These are phyloP conservation scores for Empidonax traillii DNA, from an alignment of 2,113 vertebrate genomes.

Conservation along the genomic window DNA sequence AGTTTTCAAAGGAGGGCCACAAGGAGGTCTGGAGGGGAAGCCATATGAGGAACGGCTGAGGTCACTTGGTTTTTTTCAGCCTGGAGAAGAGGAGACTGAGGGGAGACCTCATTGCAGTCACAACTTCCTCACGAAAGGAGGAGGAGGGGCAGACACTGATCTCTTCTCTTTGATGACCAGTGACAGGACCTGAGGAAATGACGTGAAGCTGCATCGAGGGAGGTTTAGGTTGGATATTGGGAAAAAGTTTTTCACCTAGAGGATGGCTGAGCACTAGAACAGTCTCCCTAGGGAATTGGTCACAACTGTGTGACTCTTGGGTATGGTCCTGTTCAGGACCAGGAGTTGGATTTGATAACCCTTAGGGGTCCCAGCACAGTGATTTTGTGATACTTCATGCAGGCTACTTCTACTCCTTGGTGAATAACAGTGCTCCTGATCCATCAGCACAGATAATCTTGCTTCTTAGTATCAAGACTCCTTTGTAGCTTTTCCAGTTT, in stretches of 20 bases:
- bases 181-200: background rate
- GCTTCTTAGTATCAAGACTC: background rate
- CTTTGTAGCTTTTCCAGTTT: background rate
- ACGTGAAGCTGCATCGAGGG: background rate
- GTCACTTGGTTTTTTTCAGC: background rate
- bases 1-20: background rate
- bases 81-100: background rate
- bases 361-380: background rate
- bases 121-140: background rate
- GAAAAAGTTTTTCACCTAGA: background rate
- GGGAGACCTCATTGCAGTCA: background rate
- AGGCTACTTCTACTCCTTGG: background rate
- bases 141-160: background rate
- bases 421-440: background rate
- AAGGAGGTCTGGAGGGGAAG: background rate
- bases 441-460: background rate
- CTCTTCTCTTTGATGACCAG: background rate
- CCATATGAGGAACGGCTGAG: background rate
- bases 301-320: background rate
- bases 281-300: background rate
- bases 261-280: background rate
- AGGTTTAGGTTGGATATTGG: background rate
- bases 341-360: background rate
- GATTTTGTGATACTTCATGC: background rate
- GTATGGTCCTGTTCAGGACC: background rate